Evolutionary conservation across 2,797 vertebrate species (phyloP), one percentile per base, ranked within the genome.

Genomic region (Centroberyx gerrardi): DNA sequence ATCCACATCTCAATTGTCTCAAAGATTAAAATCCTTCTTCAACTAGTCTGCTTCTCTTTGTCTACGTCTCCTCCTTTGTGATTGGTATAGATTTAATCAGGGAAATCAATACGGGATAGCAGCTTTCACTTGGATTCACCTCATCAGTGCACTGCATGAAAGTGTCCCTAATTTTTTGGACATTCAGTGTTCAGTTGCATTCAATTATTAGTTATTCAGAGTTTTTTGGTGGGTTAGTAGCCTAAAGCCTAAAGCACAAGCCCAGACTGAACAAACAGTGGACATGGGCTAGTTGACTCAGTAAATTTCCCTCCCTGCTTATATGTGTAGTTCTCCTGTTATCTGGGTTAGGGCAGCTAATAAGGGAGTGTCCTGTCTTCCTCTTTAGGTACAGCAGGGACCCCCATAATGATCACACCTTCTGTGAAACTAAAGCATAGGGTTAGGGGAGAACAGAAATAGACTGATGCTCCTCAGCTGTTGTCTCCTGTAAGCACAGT

Each of bases 391-490:
- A 31, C 62, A 73, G 68, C 62, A 42, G 52, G 81, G 74, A 87
- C 68, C 17, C 72, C 46, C n/a, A 22, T 71, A 49, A 80, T 68
- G 62, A 87, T 76, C 48, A 67, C 72, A 85, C 78, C 80, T 84
- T 74, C 53, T 77, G 53, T 78, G 68, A 71, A 68, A 76, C 82
- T 74, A 55, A 82, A 86, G n/a, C n/a, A n/a, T n/a, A n/a, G n/a
- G n/a, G 67, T 74, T 48, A 79, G 80, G 74, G 42, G 31, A 44
- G 53, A 81, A 66, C 81, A 70, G 77, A 92, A 94, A 92, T 91
- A 94, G 89, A 74, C 66, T 10, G 52, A 80, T 74, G 62, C 61
- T 84, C 53, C 76, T 88, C 92, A 93, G 88, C 87, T 91, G 88
- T 82, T 90, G 81, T 88, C 72, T 88, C 62, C 78, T 70, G 48